Evolutionary conservation across 2,113 vertebrate genomes (phyloP).

Genomic region (Petrocephalus microphthalmus): DNA sequence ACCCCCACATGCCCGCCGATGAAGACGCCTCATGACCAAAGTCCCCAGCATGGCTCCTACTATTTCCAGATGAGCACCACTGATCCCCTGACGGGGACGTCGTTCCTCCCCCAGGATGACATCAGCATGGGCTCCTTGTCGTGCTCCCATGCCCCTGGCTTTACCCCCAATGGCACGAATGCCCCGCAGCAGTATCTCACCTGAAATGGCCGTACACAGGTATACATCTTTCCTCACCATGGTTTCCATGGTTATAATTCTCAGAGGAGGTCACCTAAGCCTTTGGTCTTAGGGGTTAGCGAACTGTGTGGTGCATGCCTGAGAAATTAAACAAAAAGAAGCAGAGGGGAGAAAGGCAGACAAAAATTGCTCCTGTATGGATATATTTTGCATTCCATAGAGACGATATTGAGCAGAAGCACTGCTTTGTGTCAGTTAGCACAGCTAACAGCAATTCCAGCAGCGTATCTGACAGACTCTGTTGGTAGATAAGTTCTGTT

Average conservation of each 20-base stretch:
- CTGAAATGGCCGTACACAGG: conserved; percentile 51
- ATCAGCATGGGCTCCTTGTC: conserved; percentile 17
- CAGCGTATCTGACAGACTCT: neutral
- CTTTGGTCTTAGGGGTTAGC: too few species aligned
- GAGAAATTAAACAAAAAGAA: neutral
- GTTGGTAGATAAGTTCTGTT: neutral
- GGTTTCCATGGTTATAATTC: neutral
- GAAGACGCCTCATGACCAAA: conserved; percentile 4
- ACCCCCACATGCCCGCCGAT: conserved; percentile 2
- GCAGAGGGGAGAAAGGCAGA: neutral
- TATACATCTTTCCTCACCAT: conserved; percentile 26
- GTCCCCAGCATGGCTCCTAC: conserved; percentile 32
- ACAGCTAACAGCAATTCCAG: neutral
- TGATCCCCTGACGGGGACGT: neutral
- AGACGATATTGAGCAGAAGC: neutral
- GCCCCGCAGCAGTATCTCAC: conserved; percentile 34
- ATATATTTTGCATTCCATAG: neutral
- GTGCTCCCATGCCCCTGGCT: conserved; percentile 25
- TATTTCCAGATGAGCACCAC: conserved; percentile 32
- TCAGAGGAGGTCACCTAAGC: neutral
- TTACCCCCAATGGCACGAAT: conserved; percentile 20
- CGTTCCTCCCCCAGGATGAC: conserved; percentile 21
- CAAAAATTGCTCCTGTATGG: neutral
- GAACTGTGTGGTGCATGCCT: neutral
- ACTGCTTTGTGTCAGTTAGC: neutral